Percentiles rank a stretch among this genome's conserved stretches.
Evolutionary conservation across 2,113 vertebrate genomes (phyloP).

Genomic region (Alces alces): DNA sequence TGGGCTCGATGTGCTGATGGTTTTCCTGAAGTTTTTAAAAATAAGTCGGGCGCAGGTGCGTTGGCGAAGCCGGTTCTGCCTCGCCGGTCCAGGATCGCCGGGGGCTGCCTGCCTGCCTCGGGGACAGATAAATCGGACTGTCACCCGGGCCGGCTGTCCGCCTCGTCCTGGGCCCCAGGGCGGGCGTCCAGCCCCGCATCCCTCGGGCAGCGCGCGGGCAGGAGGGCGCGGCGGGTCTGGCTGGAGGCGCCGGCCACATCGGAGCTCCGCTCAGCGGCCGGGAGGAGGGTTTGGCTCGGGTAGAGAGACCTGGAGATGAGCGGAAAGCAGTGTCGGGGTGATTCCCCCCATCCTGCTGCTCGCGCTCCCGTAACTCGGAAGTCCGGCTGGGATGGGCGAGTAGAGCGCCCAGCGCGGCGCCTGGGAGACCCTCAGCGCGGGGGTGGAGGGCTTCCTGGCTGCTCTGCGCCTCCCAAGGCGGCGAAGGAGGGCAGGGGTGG

Average conservation of each 20-base stretch:
- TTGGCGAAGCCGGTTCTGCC: background rate
- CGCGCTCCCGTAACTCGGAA: background rate
- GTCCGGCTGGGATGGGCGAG: background rate
- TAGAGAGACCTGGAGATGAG: background rate
- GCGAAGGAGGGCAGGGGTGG: background rate
- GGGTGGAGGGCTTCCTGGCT: background rate
- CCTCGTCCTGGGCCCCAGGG: background rate
- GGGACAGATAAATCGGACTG: background rate
- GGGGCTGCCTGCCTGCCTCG: background rate
- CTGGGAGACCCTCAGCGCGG: background rate
- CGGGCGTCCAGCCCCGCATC: background rate
- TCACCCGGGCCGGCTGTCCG: background rate
- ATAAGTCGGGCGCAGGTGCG: background rate
- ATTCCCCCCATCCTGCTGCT: background rate
- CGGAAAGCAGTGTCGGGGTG: background rate
- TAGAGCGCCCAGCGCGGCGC: background rate
- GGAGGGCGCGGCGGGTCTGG: background rate
- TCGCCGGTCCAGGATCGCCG: background rate
- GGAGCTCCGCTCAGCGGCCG: background rate
- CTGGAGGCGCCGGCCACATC: background rate
- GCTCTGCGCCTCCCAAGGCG: background rate
- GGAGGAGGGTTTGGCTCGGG: background rate
- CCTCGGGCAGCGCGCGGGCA: background rate
- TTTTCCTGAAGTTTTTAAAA: conserved; percentile 3
- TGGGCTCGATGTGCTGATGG: background rate